A percentile compares a stretch with the other conserved stretches of the same genome.
phyloP scores from a whole-genome alignment of 1,140 invertebrate genomes.

The Drosophila suzukii region DNA sequence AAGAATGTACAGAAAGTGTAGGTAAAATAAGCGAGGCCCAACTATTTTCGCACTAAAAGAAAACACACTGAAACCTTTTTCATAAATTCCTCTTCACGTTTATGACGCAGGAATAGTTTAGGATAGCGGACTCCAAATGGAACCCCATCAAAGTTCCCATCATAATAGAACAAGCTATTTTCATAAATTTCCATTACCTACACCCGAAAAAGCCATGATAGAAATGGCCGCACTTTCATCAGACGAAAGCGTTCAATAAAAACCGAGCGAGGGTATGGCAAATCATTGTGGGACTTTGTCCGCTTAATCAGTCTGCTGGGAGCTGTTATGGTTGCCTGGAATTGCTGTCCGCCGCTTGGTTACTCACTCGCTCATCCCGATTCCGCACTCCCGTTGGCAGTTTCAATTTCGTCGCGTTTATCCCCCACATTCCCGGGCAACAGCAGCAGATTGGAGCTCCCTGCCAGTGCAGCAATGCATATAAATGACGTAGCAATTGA shows the following conservation, averaged over 20 bases:
- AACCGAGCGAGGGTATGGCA: conserved; percentile 22
- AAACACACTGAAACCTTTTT: conserved; percentile 5
- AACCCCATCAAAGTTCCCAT: conserved; percentile 18
- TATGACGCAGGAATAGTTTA: not conserved
- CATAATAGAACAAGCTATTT: conserved; percentile 27
- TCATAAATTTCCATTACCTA: conserved; percentile 44
- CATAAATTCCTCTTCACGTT: conserved; percentile 29
- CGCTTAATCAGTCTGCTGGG: conserved; percentile 66
- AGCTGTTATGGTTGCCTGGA: conserved; percentile 54
- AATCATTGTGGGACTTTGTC: conserved; percentile 39
- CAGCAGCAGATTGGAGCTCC: conserved; percentile 15
- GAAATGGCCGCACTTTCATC: conserved; percentile 35
- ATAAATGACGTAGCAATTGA: conserved; percentile 68
- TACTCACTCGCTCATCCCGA: conserved; percentile 4
- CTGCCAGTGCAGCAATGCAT: conserved; percentile 67
- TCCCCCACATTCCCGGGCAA: conserved; percentile 22
- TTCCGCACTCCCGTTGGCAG: conserved; percentile 46
- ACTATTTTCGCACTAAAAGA: conserved; percentile 5
- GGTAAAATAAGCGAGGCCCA: not conserved
- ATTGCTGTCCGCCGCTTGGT: conserved; percentile 24
- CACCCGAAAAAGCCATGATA: conserved; percentile 5
- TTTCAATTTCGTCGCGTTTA: conserved; percentile 73
- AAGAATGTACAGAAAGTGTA: conserved; percentile 1
- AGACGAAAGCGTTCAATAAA: conserved; percentile 28
- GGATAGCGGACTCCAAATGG: conserved; percentile 9